phyloP scores from a whole-genome alignment of 2,113 vertebrate genomes.

The Piprites chloris region DNA sequence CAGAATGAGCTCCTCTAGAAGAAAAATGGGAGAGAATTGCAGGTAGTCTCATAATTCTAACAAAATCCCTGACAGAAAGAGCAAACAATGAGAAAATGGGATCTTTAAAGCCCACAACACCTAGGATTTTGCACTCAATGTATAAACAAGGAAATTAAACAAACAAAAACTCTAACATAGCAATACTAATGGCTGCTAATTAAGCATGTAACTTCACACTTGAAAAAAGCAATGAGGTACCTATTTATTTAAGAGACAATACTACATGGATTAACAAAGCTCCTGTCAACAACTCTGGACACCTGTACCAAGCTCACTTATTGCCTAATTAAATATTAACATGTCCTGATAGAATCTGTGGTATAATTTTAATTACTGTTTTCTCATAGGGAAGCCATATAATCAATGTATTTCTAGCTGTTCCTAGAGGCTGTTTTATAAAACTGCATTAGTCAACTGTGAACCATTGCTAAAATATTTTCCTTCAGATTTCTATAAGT shows the following conservation, averaged over 20 bases:
- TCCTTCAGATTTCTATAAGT: conserved; percentile 19
- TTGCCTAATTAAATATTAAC: conserved; percentile 68
- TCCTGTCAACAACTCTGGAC: conserved; percentile 38
- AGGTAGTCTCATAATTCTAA: not conserved
- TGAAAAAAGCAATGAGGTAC: conserved; percentile 12
- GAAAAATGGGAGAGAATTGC: not conserved
- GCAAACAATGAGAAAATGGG: not conserved
- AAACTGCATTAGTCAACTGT: conserved; percentile 38
- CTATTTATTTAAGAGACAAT: conserved; percentile 44
- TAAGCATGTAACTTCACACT: not conserved
- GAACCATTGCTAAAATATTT: conserved; percentile 54
- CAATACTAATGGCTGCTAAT: conserved; percentile 2
- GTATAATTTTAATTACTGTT: conserved; percentile 66
- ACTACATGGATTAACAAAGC: conserved; percentile 18
- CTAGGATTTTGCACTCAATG: not conserved
- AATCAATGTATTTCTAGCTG: conserved; percentile 62
- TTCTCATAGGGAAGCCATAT: conserved; percentile 59
- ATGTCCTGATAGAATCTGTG: conserved; percentile 60
- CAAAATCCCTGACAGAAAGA: not conserved
- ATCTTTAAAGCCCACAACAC: not conserved
- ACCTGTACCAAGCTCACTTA: conserved; percentile 43
- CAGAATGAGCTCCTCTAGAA: not conserved
- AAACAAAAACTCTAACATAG: not conserved
- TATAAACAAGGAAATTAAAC: not conserved
- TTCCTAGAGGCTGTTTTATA: conserved; percentile 53